Percentiles rank a stretch among this genome's conserved stretches.
Evolutionary conservation across 1,140 invertebrate species (phyloP).

Genomic region (Aplysia californica): DNA sequence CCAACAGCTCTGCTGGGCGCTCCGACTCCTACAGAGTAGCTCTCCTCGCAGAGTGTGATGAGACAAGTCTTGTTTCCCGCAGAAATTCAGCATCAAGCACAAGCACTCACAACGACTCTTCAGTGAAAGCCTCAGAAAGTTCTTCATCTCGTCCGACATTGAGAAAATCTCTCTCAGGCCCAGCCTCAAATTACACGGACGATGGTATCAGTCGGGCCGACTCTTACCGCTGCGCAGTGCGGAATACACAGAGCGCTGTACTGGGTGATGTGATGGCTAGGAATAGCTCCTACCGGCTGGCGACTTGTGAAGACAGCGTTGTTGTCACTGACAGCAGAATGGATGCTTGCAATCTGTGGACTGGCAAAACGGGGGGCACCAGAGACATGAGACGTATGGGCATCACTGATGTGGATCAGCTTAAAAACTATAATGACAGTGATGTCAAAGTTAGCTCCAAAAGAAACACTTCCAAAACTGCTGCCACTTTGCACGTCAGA

Average conservation of each 20-base stretch:
- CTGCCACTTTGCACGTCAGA: constrained; percentile 17
- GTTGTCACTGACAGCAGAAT: constrained; percentile 38
- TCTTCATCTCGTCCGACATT: not conserved
- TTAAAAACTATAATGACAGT: constrained; percentile 25
- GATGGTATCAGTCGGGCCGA: constrained; percentile 47
- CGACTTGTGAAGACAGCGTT: constrained; percentile 40
- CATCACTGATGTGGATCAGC: constrained; percentile 60
- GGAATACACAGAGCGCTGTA: constrained; percentile 48
- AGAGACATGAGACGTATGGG: constrained; percentile 54
- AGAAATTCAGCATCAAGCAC: not conserved
- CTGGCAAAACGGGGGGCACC: constrained; percentile 21
- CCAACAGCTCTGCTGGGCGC: constrained; percentile 24
- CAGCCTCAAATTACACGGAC: constrained; percentile 13
- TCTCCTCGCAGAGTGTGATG: constrained; percentile 30
- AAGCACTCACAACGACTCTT: not conserved
- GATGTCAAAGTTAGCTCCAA: not conserved
- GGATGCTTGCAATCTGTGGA: constrained; percentile 40
- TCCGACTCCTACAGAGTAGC: constrained; percentile 58
- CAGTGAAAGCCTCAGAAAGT: not conserved
- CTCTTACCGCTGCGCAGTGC: constrained; percentile 56
- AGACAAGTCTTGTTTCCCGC: not conserved
- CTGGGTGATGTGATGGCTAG: constrained; percentile 31
- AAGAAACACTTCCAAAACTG: not conserved
- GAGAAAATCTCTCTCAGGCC: constrained; percentile 16
- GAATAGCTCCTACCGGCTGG: constrained; percentile 53